These are phyloP conservation scores for Solea senegalensis DNA, from an alignment of 2,113 vertebrate species.

Conservation along the genomic window DNA sequence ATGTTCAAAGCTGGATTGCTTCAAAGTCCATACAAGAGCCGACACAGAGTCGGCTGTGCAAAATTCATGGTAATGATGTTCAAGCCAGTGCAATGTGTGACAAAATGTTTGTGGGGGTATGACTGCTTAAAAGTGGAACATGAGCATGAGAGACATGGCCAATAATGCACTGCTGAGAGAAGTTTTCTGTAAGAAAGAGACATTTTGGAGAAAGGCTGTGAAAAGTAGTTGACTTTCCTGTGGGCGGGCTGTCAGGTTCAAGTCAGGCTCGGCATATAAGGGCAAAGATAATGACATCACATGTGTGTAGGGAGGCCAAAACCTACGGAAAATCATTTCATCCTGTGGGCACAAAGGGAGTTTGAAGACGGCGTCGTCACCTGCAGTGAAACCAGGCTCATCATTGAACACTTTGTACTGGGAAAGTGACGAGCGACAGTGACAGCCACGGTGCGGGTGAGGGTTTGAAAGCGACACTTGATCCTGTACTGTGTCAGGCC, in stretches of 20 bases:
- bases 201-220: not conserved
- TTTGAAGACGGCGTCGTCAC: not conserved
- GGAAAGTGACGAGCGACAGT: not conserved
- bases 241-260: not conserved
- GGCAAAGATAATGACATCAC: not conserved
- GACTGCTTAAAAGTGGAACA: constrained; percentile 30
- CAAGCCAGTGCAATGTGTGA: constrained; percentile 1
- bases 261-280: not conserved
- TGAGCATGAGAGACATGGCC: constrained; percentile 33
- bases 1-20: constrained; percentile 37
- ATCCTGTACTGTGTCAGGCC: constrained; percentile 16
- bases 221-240: constrained; percentile 3
- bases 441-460: constrained; percentile 9
- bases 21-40: constrained; percentile 16
- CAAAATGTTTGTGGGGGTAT: constrained; percentile 1
- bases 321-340: not conserved
- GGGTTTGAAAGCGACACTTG: constrained; percentile 18
- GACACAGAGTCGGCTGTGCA: constrained; percentile 32
- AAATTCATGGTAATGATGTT: constrained; percentile 59
- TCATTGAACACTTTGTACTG: constrained; percentile 1
- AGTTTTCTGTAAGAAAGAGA: constrained; percentile 26
- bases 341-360: not conserved
- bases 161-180: constrained; percentile 25
- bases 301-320: not conserved
- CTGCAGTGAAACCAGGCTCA: not conserved